These are phyloP conservation scores for Trissoscelio sp. DNA, from an alignment of 2,888 invertebrate genomes.

Conservation along the genomic window DNA sequence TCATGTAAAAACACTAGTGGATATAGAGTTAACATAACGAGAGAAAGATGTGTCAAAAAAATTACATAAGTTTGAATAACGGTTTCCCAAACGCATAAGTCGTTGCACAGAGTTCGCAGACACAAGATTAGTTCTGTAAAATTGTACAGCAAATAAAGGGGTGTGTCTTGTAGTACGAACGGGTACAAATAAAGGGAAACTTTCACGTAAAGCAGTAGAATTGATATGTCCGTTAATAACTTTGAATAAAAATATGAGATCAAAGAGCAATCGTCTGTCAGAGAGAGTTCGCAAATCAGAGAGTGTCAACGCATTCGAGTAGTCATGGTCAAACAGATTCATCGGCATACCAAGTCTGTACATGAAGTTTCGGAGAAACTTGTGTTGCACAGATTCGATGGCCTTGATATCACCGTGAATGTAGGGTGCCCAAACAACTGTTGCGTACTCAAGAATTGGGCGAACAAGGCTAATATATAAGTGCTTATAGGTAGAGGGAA, in stretches of 20 bases:
- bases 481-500: too few species aligned
- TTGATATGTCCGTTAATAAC: not conserved
- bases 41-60: not conserved
- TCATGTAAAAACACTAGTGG: too few species aligned
- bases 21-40: too few species aligned
- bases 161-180: not conserved
- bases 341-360: not conserved
- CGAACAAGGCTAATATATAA: too few species aligned
- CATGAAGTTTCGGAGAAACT: constrained; percentile 2
- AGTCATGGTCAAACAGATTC: not conserved
- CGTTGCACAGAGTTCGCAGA: not conserved
- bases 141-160: not conserved
- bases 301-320: not conserved
- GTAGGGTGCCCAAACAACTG: too few species aligned
- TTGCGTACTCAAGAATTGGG: too few species aligned
- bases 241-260: constrained; percentile 2
- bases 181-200: not conserved
- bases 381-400: constrained; percentile 4
- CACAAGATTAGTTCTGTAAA: not conserved
- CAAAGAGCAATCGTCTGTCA: not conserved
- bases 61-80: not conserved
- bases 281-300: not conserved
- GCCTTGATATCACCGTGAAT: not conserved
- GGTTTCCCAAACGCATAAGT: not conserved
- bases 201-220: not conserved